phyloP scores from a whole-genome alignment of 1,140 invertebrate species.

The Aphelenchoides fujianensis region DNA sequence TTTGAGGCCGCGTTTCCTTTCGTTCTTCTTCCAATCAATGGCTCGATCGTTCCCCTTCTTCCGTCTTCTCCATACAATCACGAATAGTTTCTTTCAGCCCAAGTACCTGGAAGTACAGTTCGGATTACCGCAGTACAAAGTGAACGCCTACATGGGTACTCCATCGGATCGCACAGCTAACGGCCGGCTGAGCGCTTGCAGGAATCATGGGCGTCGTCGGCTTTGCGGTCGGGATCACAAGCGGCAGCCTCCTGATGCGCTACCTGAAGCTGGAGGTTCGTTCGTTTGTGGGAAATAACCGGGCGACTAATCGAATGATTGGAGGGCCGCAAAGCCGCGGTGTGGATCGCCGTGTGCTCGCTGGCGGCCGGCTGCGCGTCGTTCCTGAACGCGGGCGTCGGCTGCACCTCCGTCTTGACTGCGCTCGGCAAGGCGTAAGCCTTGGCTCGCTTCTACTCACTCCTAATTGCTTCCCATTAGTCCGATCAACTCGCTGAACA shows the following conservation, averaged over 20 bases:
- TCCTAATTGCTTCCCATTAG: conserved; percentile 30
- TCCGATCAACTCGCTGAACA: conserved; percentile 45
- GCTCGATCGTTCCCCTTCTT: too few species aligned
- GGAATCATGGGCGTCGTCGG: conserved; percentile 54
- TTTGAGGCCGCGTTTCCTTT: too few species aligned
- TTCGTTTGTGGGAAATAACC: too few species aligned
- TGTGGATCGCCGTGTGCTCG: conserved; percentile 54
- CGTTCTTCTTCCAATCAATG: too few species aligned
- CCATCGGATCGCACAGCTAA: too few species aligned
- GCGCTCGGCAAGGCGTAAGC: conserved; percentile 35
- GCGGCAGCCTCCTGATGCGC: conserved; percentile 11
- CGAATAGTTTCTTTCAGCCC: too few species aligned
- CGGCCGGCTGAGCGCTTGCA: neutral
- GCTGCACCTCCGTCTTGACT: conserved; percentile 55
- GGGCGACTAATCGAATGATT: too few species aligned
- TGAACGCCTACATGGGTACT: too few species aligned
- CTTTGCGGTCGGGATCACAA: neutral
- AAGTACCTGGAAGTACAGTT: conserved; percentile 62
- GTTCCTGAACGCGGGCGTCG: conserved; percentile 51
- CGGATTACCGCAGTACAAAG: conserved; percentile 60
- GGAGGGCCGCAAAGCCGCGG: conserved; percentile 55
- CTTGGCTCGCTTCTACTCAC: neutral
- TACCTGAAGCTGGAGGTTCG: conserved; percentile 8
- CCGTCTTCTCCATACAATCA: too few species aligned
- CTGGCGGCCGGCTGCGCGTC: conserved; percentile 47